Evolutionary conservation across 2,113 vertebrate species (phyloP).

Genomic region (Percina caprodes): DNA sequence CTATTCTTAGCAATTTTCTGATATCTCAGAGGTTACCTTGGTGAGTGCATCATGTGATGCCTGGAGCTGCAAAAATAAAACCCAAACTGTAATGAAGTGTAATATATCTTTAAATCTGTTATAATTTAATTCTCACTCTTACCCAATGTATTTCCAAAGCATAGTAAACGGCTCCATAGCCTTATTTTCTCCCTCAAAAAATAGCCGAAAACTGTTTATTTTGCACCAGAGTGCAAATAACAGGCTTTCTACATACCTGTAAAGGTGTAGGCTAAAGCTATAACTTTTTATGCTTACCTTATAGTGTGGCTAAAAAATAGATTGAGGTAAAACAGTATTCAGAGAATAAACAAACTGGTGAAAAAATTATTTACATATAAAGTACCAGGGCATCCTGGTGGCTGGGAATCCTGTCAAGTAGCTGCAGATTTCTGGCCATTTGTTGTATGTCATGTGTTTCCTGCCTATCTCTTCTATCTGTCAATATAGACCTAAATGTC

Average conservation of each 20-base stretch:
- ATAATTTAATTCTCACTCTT: not conserved
- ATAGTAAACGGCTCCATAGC: not conserved
- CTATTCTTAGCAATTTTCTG: not conserved
- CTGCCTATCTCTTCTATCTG: not conserved
- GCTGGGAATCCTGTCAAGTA: not conserved
- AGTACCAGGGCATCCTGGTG: not conserved
- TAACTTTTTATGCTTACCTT: not conserved
- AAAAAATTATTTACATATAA: not conserved
- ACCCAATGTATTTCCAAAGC: not conserved
- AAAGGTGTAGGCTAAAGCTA: not conserved
- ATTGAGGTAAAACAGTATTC: not conserved
- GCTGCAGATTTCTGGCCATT: not conserved
- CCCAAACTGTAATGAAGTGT: not conserved
- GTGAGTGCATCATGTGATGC: not conserved
- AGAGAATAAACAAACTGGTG: slow-evolving; percentile 2
- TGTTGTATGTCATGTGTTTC: not conserved
- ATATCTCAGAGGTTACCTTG: not conserved
- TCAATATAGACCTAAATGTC: not conserved
- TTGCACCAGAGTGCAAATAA: not conserved
- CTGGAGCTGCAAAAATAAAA: not conserved
- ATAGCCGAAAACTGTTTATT: not conserved
- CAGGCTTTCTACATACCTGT: not conserved
- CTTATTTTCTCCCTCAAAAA: not conserved
- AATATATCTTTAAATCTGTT: slow-evolving; percentile 11
- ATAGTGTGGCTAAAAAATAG: not conserved